Conservation (phyloP, 2,113 vertebrate genomes). For the Rhipidura dahli region DNA sequence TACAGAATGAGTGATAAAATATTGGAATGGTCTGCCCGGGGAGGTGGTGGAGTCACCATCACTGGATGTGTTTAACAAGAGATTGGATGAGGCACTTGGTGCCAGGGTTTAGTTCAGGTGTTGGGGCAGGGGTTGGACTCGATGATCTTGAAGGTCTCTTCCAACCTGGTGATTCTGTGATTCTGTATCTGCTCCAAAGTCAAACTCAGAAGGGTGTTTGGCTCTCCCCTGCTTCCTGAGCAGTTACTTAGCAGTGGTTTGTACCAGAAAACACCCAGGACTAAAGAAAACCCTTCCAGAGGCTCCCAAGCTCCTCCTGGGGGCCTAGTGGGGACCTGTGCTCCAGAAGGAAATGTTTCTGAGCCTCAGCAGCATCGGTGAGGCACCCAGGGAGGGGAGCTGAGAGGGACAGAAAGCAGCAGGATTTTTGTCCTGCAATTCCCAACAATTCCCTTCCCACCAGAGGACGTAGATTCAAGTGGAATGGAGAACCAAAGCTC, state of each 20-base stretch:
- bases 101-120: no score
- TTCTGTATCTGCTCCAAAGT: neutral
- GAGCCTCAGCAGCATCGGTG: neutral
- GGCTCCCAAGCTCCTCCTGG: neutral
- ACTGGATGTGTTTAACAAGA: no score
- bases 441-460: neutral
- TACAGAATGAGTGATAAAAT: no score
- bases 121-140: no score
- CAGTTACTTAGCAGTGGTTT: neutral
- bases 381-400: neutral
- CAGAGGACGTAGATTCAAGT: neutral
- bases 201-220: neutral
- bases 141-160: no score
- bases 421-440: neutral
- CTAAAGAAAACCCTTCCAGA: neutral
- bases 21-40: no score
- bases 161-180: no score
- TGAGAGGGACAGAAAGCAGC: neutral
- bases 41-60: no score
- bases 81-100: no score
- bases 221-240: neutral
- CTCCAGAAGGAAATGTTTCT: neutral
- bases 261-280: neutral
- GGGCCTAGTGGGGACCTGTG: accelerated
- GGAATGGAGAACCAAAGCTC: neutral